phyloP scores from a whole-genome alignment of 2,113 vertebrate species.

The Pseudorectes ferrugineus region DNA sequence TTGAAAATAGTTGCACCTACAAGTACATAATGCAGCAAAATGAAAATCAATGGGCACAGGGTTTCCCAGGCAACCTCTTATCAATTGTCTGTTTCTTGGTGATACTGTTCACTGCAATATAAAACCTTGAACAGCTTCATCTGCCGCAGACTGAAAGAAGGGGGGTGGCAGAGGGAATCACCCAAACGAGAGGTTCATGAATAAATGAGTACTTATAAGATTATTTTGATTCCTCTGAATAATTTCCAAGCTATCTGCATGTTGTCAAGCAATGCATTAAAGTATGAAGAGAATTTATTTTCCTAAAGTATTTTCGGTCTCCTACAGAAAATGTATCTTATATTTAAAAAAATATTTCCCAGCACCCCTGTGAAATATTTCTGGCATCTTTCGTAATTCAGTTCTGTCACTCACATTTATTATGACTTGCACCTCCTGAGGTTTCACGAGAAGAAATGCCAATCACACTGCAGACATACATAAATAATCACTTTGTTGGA shows the following conservation, averaged over 20 bases:
- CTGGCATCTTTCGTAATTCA: background rate
- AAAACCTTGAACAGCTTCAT: background rate
- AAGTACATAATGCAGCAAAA: constrained; percentile 43
- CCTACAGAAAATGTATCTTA: background rate
- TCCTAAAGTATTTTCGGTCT: background rate
- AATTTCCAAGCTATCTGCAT: background rate
- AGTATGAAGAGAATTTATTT: background rate
- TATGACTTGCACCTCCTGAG: background rate
- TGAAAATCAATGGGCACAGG: background rate
- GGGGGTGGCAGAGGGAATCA: background rate
- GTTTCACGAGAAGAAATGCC: background rate
- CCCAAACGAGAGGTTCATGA: background rate
- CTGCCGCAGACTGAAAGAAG: background rate
- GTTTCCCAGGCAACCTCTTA: constrained; percentile 64
- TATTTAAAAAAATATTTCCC: background rate
- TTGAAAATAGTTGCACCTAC: background rate
- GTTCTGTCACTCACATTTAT: background rate
- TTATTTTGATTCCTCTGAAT: background rate
- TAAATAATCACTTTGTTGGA: background rate
- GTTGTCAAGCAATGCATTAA: background rate
- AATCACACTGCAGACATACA: background rate
- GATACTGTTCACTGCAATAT: background rate
- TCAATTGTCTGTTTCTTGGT: background rate
- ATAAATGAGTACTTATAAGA: background rate
- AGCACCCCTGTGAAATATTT: background rate